Evolutionary conservation across 1,140 invertebrate genomes (phyloP), one percentile per base, ranked within the genome.

Genomic region (Drosophila mauritiana): DNA sequence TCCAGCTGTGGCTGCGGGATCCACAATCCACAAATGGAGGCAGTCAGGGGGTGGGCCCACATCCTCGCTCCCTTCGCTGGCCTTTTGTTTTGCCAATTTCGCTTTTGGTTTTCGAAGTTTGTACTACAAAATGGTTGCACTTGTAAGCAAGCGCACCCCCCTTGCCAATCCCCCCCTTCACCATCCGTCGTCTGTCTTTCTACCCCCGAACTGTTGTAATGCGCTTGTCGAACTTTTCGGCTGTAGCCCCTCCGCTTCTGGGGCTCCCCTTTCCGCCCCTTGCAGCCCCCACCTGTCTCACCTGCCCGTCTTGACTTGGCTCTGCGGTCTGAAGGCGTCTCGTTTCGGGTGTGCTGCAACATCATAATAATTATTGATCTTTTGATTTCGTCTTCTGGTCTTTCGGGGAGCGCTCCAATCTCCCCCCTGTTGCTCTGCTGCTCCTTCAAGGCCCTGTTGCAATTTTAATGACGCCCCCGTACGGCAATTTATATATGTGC

Each of bases 91-190:
- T 77, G 69, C 62, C 86, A 89, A 73, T 90, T 90, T 88, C 90
- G 83, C 90, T 90, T 91, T 91, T 80, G 83, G 85, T 90, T 90
- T 90, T 90, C 88, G 78, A 90, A 91, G 88, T 83, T 91, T 91
- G 90, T 90, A 86, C 77, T 78, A 91, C 90, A 91, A 91, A 91
- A 91, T 91, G 90, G 90, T 91, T 91, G 90, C 90, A 91, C 90
- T 91, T 90, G 90, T 89, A 89, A 86, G 82, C 81, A 80, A 85
- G 80, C 78, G 83, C 79, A 80, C 79, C 65, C 79, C 65, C 39
- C 37, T 13, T 20, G n/a, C 25, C 5, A 25, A 7, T 15, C 0
- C 4, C 2, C 39, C 42, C 13, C 25, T n/a, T 25, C 40, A 6
- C 22, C 25, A 4, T 39, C 13, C 37, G 36, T 15, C 17, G 31